Evolutionary conservation across 2,888 invertebrate genomes (phyloP).

Genomic region (Loripinus fragilis): DNA sequence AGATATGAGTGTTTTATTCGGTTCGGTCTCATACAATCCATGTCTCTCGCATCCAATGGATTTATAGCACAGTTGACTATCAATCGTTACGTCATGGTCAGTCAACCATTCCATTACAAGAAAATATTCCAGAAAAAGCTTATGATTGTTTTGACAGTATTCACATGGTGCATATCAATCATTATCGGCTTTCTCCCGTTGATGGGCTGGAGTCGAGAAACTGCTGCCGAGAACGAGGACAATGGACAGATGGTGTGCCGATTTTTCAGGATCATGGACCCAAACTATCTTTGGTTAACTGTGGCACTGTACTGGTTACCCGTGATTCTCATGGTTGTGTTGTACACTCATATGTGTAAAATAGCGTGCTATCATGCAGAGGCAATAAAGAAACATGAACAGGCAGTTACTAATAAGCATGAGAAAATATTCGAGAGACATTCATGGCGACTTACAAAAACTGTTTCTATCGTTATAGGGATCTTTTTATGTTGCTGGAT

Average conservation of each 20-base stretch:
- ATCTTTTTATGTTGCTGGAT: conserved; percentile 66
- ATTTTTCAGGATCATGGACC: conserved; percentile 60
- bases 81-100: conserved; percentile 67
- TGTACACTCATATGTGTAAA: conserved; percentile 62
- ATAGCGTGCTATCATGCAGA: conserved; percentile 59
- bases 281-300: conserved; percentile 51
- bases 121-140: conserved; percentile 54
- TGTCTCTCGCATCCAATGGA: conserved; percentile 60
- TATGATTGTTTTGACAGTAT: conserved; percentile 43
- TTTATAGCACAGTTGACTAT: conserved; percentile 62
- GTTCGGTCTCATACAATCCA: conserved; percentile 58
- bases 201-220: conserved; percentile 61
- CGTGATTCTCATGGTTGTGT: conserved; percentile 55
- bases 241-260: conserved; percentile 55
- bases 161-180: conserved; percentile 59
- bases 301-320: conserved; percentile 62
- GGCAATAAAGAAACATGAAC: conserved; percentile 55
- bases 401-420: conserved; percentile 23
- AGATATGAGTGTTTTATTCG: conserved; percentile 62
- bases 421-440: conserved; percentile 41
- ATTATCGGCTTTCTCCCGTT: conserved; percentile 62
- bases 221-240: conserved; percentile 31
- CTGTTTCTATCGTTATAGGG: conserved; percentile 64
- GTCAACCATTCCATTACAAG: conserved; percentile 57
- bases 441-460: conserved; percentile 69